Conservation (phyloP, 2,113 vertebrate species). For the Lamprotornis superbus region DNA sequence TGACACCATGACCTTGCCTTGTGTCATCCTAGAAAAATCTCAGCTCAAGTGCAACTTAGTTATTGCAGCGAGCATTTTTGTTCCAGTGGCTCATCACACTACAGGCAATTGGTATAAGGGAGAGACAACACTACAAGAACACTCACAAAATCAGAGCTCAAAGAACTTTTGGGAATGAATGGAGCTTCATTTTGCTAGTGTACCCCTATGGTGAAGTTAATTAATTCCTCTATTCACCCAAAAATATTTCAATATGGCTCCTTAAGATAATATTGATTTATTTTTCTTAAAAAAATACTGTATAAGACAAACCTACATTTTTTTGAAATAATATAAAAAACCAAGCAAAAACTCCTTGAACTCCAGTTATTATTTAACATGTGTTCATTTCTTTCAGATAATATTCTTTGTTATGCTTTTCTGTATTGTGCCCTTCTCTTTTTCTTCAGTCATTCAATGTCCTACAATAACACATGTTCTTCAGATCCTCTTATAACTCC, state of each 20-base stretch:
- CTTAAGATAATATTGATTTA: background rate
- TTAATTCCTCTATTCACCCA: background rate
- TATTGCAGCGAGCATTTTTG: background rate
- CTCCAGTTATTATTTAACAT: background rate
- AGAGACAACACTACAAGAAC: background rate
- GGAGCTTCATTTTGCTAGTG: background rate
- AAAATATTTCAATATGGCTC: background rate
- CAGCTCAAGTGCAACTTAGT: slow-evolving; percentile 19
- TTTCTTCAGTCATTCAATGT: background rate
- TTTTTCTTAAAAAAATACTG: background rate
- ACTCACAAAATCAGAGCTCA: background rate
- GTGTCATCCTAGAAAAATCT: slow-evolving; percentile 34
- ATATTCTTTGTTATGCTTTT: background rate
- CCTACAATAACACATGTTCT: background rate
- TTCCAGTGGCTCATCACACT: background rate
- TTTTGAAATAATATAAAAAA: background rate
- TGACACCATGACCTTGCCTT: background rate
- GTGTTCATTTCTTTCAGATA: background rate
- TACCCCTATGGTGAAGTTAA: background rate
- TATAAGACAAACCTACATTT: background rate
- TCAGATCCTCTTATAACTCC: background rate
- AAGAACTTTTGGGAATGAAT: background rate
- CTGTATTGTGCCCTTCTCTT: background rate
- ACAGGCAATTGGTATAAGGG: background rate
- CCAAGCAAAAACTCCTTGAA: background rate